Evolutionary conservation across 1,140 invertebrate genomes (phyloP), one percentile per base, ranked within the genome.

Genomic region (Pachypsylla venusta): DNA sequence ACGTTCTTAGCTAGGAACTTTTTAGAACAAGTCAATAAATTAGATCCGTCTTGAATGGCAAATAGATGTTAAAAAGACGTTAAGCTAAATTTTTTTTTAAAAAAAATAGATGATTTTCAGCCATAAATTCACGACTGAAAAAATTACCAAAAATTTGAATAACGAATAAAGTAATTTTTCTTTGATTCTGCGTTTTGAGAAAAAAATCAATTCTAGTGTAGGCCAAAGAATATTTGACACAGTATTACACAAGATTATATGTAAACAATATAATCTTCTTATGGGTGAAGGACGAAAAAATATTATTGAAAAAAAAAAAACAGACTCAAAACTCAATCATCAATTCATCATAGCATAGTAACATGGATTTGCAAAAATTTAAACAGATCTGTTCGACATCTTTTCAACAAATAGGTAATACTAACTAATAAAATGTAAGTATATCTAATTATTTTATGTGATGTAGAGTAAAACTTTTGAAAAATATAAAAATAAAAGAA

Each of bases 211-310:
- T n/a, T 7, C 40, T 42, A 24, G 53, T 59, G 7, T 59, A 59
- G 24, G 48, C 53, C 25, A 59, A 59, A 54, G 58, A 59, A 22
- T 53, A 54, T 20, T 55, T 59, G 27, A 59, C 58, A 22, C 20
- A 20, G 5, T 59, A 59, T 27, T 59, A 54, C 30, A 22, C 14
- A n/a, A 54, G 53, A 20, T 20, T 55, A 22, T 54, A 7, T 25
- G 26, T 16, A 16, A 25, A 25, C 10, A 40, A 40, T n/a, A 22
- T 16, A n/a, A 28, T 26, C 25, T 59, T 24, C 24, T n/a, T 59
- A 2, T 59, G 58, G 40, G 19, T 59, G 2, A 59, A 54, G 28
- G 58, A 53, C 5, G 28, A 26, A n/a, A 54, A 28, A 54, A 54
- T 59, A n/a, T n/a, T 20, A 53, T 59, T 42, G 27, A 54, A 5